Base-by-base conservation (phyloP, 2,113 vertebrate species). In the Herpailurus yagouaroundi region DNA sequence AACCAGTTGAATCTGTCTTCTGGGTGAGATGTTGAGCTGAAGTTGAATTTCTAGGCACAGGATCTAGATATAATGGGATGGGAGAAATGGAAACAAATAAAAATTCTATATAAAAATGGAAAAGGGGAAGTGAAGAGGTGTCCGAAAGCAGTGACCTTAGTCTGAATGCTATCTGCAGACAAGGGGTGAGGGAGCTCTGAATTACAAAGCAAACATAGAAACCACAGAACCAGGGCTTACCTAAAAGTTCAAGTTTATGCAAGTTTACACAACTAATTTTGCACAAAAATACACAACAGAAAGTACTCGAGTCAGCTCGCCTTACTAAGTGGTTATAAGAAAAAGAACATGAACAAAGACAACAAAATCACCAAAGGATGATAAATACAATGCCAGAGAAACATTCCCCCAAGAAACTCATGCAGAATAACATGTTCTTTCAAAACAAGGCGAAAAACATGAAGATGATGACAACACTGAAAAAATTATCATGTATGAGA, bases 161-260 rank as follows among this genome's bases (percentile, higher is more conserved):
- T 55, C 23, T 2, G 13, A 29, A 11, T 8, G 6, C 27, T 12
- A 12, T 16, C 0, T 11, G 33, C 23, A 25, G 3, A 12, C 12
- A 11, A 4, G 3, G 38, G 41, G 1, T 0, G 4, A 6, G 29
- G 31, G 7, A 0, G 19, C 15, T 23, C 27, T 33, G 31, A 31
- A 6, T 19, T 31, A 50, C 12, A 23, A 27, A 23, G 3, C 5
- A 41, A 19, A 33, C 3, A 9, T 0, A 7, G 5, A 2, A 11
- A 33, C 27, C 45, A 33, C 45, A 77, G 12, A 33, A 18, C 21
- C 29, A 38, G 31, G 36, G 6, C 45, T 60, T 63, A 7, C n/a
- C 27, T 55, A 23, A 41, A 55, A n/a, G 21, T 27, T 36, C 33
- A n/a, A 74, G 2, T 55, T 55, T 19, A 55, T 55, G 18, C 55